These are phyloP conservation scores for Myanophis thanlyinensis DNA, from an alignment of 2,113 vertebrate genomes.

Conservation along the genomic window DNA sequence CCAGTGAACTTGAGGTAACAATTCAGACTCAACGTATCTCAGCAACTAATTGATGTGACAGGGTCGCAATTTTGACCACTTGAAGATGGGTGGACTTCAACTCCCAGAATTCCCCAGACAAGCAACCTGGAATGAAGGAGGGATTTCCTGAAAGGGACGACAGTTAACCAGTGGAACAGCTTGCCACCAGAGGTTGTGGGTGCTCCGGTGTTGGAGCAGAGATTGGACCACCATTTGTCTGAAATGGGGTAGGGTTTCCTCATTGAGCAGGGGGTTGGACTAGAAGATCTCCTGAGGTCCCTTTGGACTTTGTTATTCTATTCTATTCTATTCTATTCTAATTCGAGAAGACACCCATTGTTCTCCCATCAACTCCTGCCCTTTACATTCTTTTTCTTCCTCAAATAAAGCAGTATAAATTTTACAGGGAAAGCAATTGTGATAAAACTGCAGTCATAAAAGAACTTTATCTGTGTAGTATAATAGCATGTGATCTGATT, in stretches of 20 bases:
- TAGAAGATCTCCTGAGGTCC: too few species aligned
- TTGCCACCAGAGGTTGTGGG: too few species aligned
- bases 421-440: not conserved
- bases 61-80: not conserved
- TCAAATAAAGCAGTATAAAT: not conserved
- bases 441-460: not conserved
- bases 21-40: not conserved
- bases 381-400: not conserved
- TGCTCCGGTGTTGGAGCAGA: too few species aligned
- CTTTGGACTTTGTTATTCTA: too few species aligned
- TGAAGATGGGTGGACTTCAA: not conserved
- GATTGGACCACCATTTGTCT: too few species aligned
- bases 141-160: too few species aligned
- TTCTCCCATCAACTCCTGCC: not conserved
- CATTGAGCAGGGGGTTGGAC: too few species aligned
- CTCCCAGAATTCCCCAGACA: too few species aligned
- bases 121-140: too few species aligned
- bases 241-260: too few species aligned
- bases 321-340: too few species aligned
- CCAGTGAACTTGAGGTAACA: conserved; percentile 57
- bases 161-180: too few species aligned
- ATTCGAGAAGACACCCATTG: not conserved
- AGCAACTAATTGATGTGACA: not conserved
- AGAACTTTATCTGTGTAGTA: not conserved
- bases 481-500: not conserved